phyloP scores from a whole-genome alignment of 1,140 invertebrate genomes.

The Drosophila neocordata region DNA sequence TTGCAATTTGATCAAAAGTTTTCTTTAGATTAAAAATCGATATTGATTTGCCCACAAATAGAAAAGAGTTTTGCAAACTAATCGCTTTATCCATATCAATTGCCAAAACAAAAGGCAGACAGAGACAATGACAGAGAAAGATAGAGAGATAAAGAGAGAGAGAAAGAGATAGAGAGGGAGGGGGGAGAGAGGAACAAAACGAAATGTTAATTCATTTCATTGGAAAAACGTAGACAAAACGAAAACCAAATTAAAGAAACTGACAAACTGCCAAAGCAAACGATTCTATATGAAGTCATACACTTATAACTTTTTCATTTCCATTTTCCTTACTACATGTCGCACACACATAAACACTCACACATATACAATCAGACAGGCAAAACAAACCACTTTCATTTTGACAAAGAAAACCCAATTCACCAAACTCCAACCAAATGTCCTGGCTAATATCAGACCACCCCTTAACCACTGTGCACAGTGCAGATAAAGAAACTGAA shows the following conservation, averaged over 20 bases:
- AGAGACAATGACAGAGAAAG: background rate
- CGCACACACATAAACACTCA: background rate
- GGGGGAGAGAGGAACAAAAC: background rate
- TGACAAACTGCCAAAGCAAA: slow-evolving; percentile 11
- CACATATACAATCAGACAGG: background rate
- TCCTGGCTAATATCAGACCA: slow-evolving; percentile 13
- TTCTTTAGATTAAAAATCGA: slow-evolving; percentile 3
- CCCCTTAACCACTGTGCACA: slow-evolving; percentile 19
- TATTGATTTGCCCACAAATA: slow-evolving; percentile 9
- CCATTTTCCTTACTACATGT: background rate
- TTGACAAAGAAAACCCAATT: slow-evolving; percentile 18
- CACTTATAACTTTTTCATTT: slow-evolving; percentile 17
- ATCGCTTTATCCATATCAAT: slow-evolving; percentile 17
- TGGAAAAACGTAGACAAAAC: slow-evolving; percentile 7
- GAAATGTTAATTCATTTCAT: slow-evolving; percentile 18
- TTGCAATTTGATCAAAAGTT: background rate
- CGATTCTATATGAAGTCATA: slow-evolving; percentile 18
- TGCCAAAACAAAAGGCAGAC: background rate
- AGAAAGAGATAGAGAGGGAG: background rate
- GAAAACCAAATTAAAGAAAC: slow-evolving; percentile 15
- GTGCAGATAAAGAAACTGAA: slow-evolving; percentile 47
- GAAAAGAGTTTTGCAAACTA: slow-evolving; percentile 10
- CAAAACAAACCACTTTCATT: slow-evolving; percentile 20
- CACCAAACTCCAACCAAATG: slow-evolving; percentile 10
- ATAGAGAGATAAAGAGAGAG: background rate